Evolutionary conservation across 2,797 vertebrate genomes (phyloP).

Genomic region (Notolepis coatsorum): DNA sequence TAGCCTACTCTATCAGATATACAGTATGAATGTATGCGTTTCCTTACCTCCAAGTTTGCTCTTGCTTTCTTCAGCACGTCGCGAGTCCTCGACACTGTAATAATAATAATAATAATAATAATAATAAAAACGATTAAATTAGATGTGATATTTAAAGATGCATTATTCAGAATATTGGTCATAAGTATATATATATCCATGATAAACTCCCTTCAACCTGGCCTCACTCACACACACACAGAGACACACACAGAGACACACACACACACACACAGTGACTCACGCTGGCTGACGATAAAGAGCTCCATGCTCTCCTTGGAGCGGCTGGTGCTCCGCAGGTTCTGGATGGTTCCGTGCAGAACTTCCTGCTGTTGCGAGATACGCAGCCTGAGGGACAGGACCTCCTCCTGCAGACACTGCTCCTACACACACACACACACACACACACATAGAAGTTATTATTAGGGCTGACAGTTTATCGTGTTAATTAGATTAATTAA

Average conservation of each 20-base stretch:
- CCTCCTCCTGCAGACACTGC: conserved; percentile 86
- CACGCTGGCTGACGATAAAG: conserved; percentile 92
- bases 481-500: no score
- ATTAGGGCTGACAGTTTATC: no score
- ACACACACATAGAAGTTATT: conserved; percentile 1
- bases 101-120: conserved; percentile 13
- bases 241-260: conserved; percentile 1
- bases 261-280: conserved; percentile 58
- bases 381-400: conserved; percentile 82
- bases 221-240: not conserved
- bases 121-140: not conserved
- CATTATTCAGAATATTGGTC: not conserved
- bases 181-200: not conserved
- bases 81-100: conserved; percentile 92
- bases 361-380: conserved; percentile 87
- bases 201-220: not conserved
- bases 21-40: not conserved
- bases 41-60: conserved; percentile 90
- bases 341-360: conserved; percentile 84
- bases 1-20: not conserved
- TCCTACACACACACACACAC: conserved; percentile 76
- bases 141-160: no score
- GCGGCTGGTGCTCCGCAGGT: conserved; percentile 82
- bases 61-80: conserved; percentile 93
- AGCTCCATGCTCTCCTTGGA: conserved; percentile 95